These are phyloP conservation scores for Pteria penguin DNA, from an alignment of 2,888 invertebrate species.

Conservation along the genomic window DNA sequence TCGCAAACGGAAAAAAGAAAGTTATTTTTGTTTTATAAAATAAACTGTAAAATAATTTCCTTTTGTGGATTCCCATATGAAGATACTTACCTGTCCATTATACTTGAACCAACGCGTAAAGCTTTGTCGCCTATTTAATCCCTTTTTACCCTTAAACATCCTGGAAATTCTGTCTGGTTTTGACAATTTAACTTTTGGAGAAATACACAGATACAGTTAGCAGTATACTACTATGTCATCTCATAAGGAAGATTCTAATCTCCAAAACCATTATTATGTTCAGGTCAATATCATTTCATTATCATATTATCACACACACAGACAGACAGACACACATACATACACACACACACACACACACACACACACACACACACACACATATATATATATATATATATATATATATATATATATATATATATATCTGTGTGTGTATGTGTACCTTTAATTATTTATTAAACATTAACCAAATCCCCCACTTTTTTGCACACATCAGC, in stretches of 20 bases:
- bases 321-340: no score
- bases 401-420: no score
- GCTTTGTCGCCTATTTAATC: neutral
- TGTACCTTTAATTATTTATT: neutral
- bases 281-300: no score
- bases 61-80: no score
- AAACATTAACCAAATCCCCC: neutral
- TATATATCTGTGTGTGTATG: no score
- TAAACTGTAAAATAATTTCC: neutral
- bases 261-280: neutral
- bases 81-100: neutral
- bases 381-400: no score
- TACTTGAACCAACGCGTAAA: neutral
- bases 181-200: neutral
- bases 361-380: no score
- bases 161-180: neutral
- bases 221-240: neutral
- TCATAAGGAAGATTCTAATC: neutral
- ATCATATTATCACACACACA: no score
- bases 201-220: neutral
- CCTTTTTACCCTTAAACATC: neutral
- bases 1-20: neutral
- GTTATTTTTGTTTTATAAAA: conserved; percentile 2
- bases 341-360: no score
- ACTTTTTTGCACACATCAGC: neutral